phyloP scores from a whole-genome alignment of 2,888 invertebrate species.

The Polyommatus iphigenia region DNA sequence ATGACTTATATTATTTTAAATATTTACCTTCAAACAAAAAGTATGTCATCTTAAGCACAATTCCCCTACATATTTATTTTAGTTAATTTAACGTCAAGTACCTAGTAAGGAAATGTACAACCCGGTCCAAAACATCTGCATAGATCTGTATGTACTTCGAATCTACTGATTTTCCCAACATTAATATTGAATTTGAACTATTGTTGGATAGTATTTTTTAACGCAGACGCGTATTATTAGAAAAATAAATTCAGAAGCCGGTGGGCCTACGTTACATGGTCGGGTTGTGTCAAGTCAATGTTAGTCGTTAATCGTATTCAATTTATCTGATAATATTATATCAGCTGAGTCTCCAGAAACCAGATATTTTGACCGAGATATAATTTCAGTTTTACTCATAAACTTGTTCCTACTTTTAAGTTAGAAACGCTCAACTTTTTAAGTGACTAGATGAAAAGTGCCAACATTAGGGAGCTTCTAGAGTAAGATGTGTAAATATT shows the following conservation, averaged over 20 bases:
- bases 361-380: background rate
- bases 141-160: background rate
- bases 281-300: background rate
- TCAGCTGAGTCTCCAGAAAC: background rate
- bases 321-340: background rate
- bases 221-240: too few species aligned
- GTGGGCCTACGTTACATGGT: background rate
- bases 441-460: constrained; percentile 57
- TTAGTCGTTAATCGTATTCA: background rate
- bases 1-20: too few species aligned
- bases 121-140: background rate
- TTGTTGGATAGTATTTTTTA: too few species aligned
- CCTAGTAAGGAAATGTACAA: background rate
- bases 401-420: constrained; percentile 24
- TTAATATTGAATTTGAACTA: background rate
- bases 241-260: too few species aligned
- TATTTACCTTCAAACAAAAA: too few species aligned
- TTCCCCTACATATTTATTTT: too few species aligned
- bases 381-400: constrained; percentile 3
- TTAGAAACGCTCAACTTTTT: constrained; percentile 35
- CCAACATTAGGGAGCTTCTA: constrained; percentile 76
- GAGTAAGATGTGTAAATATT: constrained; percentile 50
- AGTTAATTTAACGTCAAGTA: background rate
- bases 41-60: too few species aligned
- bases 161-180: background rate